Percentiles rank a stretch among this genome's conserved stretches.
Evolutionary conservation across 1,140 invertebrate species (phyloP).

Genomic region (Zaprionus kolodkinae): DNA sequence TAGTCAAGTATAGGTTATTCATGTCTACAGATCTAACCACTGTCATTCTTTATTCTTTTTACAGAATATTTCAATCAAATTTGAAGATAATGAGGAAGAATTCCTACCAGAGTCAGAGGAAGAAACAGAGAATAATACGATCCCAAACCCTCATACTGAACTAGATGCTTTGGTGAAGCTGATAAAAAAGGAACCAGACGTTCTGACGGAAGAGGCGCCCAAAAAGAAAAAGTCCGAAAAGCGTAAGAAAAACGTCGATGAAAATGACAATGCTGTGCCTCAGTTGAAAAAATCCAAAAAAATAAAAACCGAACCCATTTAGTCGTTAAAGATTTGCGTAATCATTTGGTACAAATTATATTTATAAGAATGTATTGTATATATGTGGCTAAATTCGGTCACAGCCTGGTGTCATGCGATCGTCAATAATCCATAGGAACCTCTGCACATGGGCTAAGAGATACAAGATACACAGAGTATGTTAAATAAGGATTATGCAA

Average conservation of each 20-base stretch:
- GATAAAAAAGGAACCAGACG: constrained; percentile 50
- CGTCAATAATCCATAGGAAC: not conserved
- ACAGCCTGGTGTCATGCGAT: not conserved
- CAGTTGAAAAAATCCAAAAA: constrained; percentile 63
- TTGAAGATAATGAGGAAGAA: constrained; percentile 35
- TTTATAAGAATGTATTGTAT: constrained; percentile 9
- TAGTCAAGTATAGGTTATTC: too few relatives aligned
- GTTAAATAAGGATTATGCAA: too few relatives aligned
- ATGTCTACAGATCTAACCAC: not conserved
- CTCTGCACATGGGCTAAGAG: too few relatives aligned
- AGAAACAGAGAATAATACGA: constrained; percentile 13
- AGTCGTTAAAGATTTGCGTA: constrained; percentile 29
- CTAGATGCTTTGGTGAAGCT: constrained; percentile 61
- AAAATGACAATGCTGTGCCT: constrained; percentile 10
- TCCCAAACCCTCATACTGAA: constrained; percentile 36
- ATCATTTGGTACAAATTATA: constrained; percentile 55
- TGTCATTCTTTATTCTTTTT: not conserved
- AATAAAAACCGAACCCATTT: constrained; percentile 71
- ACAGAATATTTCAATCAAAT: constrained; percentile 53
- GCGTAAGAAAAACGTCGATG: constrained; percentile 35
- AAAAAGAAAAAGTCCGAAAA: constrained; percentile 47
- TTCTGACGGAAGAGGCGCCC: not conserved
- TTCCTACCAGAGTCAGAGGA: constrained; percentile 26
- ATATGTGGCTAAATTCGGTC: too few relatives aligned
- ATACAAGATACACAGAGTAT: too few relatives aligned